These are phyloP conservation scores for Tetraneura akinire DNA, from an alignment of 1,140 invertebrate genomes.

Conservation along the genomic window DNA sequence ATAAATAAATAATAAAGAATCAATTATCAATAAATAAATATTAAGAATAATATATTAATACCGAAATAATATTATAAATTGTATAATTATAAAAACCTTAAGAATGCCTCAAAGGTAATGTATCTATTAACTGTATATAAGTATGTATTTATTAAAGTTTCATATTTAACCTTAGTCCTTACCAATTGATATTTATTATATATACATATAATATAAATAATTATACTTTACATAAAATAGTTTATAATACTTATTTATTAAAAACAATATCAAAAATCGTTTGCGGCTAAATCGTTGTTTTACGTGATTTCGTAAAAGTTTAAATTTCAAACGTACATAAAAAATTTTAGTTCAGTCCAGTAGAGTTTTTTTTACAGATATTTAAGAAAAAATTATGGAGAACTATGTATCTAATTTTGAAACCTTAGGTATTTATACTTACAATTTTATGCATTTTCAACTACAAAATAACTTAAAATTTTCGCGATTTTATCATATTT, in stretches of 20 bases:
- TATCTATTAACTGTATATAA: slow-evolving; percentile 1
- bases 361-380: too few relatives aligned
- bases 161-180: slow-evolving; percentile 23
- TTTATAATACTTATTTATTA: not conserved
- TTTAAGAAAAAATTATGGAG: too few relatives aligned
- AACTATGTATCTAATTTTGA: too few relatives aligned
- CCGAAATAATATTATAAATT: slow-evolving; percentile 4
- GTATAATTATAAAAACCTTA: slow-evolving; percentile 9
- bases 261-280: not conserved
- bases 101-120: slow-evolving; percentile 21
- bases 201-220: slow-evolving; percentile 24
- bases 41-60: slow-evolving; percentile 24
- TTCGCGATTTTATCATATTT: not conserved
- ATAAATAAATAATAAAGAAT: slow-evolving; percentile 15
- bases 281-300: too few relatives aligned
- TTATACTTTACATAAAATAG: slow-evolving; percentile 3
- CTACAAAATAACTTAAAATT: too few relatives aligned
- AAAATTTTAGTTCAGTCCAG: too few relatives aligned
- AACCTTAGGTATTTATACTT: too few relatives aligned
- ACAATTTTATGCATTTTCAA: too few relatives aligned
- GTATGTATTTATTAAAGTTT: slow-evolving; percentile 23
- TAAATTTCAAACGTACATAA: too few relatives aligned
- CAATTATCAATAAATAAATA: slow-evolving; percentile 24
- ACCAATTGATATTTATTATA: slow-evolving; percentile 32
- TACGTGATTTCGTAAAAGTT: too few relatives aligned